Base-by-base conservation (phyloP, 2,888 invertebrate species). In the Lamellibrachia satsuma region DNA sequence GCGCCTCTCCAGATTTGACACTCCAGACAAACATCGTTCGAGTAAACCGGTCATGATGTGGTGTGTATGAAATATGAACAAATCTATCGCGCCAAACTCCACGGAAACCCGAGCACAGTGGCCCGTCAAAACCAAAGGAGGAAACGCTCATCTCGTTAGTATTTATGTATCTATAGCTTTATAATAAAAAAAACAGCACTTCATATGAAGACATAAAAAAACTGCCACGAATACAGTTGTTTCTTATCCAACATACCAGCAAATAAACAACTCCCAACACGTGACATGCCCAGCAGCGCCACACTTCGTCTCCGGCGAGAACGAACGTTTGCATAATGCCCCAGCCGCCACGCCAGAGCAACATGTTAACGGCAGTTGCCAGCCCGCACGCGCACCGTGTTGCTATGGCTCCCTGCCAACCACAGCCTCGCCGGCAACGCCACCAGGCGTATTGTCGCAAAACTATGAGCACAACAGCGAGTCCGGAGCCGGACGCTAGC, bases 301-400 rank as follows among this genome's bases (percentile, higher is more conserved):
- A 75, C 75, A 75, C 15, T 22, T 75, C 75, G 75, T 75, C 22
- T 22, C 75, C 75, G 57, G 57, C 57, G 75, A 75, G 75, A 22
- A 75, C 75, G 0, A n/a, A 75, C 75, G 75, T 75, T 75, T 75
- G 15, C 75, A 75, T 75, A n/a, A 75, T 15, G 15, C n/a, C 75
- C 75, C 75, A 75, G n/a, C 75, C 75, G 75, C 75, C 75, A 15
- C 75, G 75, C 75, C 75, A 75, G 15, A 75, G 75, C 75, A 75
- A n/a, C 75, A 75, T 6, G 75, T 75, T 75, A 22, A 75, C 22
- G 75, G n/a, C 75, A 22, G n/a, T 75, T 22, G 75, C 75, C 11
- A 75, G 22, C n/a, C 15, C 75, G 75, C 11, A 75, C 0, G 75
- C 75, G 75, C 75, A 75, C n/a, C n/a, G 22, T 15, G 0, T 75